Evolutionary conservation across 2,797 vertebrate species (phyloP).

Genomic region (Coracias cyanogaster): DNA sequence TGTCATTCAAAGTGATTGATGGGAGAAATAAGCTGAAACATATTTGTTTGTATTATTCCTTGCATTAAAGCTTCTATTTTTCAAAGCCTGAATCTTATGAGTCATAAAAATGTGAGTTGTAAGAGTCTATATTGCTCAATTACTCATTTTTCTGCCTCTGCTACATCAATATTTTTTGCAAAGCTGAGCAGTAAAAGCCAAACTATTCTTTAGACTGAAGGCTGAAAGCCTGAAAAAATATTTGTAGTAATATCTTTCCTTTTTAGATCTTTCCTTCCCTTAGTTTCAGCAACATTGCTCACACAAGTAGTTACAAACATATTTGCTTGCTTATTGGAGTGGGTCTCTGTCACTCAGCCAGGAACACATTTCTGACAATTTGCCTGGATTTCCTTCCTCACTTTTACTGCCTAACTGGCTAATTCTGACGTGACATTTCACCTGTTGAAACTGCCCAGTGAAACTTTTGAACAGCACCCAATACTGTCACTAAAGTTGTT

Average conservation of each 20-base stretch:
- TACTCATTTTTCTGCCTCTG: conserved; percentile 27
- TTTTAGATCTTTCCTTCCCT: not conserved
- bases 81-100: not conserved
- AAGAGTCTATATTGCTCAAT: not conserved
- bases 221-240: not conserved
- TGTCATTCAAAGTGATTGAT: not conserved
- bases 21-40: not conserved
- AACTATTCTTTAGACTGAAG: not conserved
- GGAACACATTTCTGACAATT: not conserved
- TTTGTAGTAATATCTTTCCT: not conserved
- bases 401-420: not conserved
- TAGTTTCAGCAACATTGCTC: not conserved
- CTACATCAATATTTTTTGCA: conserved; percentile 21
- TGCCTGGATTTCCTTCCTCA: not conserved
- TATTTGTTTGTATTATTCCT: not conserved
- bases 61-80: not conserved
- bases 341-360: not conserved
- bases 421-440: not conserved
- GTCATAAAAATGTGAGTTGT: not conserved
- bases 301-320: not conserved
- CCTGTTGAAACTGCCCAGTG: not conserved
- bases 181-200: conserved; percentile 2
- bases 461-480: not conserved
- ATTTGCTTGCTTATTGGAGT: not conserved
- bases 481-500: not conserved